Base-by-base conservation (phyloP, 2,797 vertebrate species). In the Acipenser oxyrinchus region DNA sequence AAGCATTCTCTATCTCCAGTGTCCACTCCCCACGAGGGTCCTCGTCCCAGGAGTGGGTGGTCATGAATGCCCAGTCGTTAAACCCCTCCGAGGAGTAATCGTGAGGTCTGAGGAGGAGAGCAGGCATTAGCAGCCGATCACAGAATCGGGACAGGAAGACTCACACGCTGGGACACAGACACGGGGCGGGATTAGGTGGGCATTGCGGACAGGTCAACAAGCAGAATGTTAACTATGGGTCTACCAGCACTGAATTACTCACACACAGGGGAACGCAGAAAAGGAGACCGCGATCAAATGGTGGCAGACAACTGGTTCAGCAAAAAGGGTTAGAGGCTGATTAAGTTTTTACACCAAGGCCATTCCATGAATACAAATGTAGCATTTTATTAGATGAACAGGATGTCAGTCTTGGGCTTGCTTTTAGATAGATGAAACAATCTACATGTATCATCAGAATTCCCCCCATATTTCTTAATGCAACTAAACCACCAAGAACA, bases 21-120 rank as follows among this genome's bases (percentile, higher is more conserved):
- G 89, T 87, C 95, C 95, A 98, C 58, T 97, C 95, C 64, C 96
- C 96, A 0, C 88, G 81, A 2, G 95, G 94, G 66, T 97, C 89
- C 79, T 99, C 96, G 0, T 95, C 95, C 96, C 96, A 99, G 0
- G 94, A 93, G 76, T 99, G 96, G 0, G 95, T 98, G 0, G 91
- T 94, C 96, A 99, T 99, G 74, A 99, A 99, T 23, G 95, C 93
- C 96, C 96, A 99, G 79, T 98, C 94, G 0, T 88, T 95, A 79
- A 99, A 99, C 51, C 96, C 96, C 8, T 97, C 96, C 0, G 93
- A 90, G 0, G 95, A 97, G 76, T 88, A 94, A 86, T 98, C 96
- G 0, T 95, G 93, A 12, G 93, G 93, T 78, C 96, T 98, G 79
- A 63, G 60, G 37, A 50, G 13, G 7, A 6, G 12, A 37, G 7